Base-by-base conservation (phyloP, 2,797 vertebrate genomes). In the Synanceia verrucosa region DNA sequence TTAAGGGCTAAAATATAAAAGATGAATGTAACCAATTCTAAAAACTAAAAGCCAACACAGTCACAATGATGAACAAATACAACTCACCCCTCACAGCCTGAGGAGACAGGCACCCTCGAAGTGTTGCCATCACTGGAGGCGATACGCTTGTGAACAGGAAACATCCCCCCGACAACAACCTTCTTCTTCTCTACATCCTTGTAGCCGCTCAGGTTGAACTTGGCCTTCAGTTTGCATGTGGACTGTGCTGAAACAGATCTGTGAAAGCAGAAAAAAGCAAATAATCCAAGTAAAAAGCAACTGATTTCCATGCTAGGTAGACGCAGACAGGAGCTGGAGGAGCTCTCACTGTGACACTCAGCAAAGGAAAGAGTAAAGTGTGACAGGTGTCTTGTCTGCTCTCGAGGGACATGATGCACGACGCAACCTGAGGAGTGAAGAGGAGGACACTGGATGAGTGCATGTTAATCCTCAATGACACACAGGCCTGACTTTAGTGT, bases 121-220 rank as follows among this genome's bases (percentile, higher is more conserved):
- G 94, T 94, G 77, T 95, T 95, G 61, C 90, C 67, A 28, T 93
- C 82, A 16, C 64, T 85, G 16, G 92, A 92, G 24, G 86, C 86
- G 16, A 94, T 86, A 1, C 94, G 92, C 46, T 82, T 93, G 72
- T 96, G 94, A 34, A 96, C 90, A 1, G 95, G 94, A 81, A 96
- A 97, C 94, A 95, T 94, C 13, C 96, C 95, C 31, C 95, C 94
- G 1, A 96, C 65, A 0, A 96, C 89, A 0, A 96, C 90, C 50
- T 88, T 92, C 69, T 95, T 95, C 73, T 95, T 94, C 51, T 91
- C 88, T 11, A 94, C 89, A 18, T 95, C 70, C 80, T 95, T 95
- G 81, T 95, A 96, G 31, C 95, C 94, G 9, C 65, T 93, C 80
- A 97, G 89, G 84, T 96, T 95, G 83, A 97, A 97, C 76, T 95